Percentiles rank a stretch among this genome's conserved stretches.
Conservation (phyloP, 1,140 invertebrate species). For the Pentalonia nigronervosa region DNA sequence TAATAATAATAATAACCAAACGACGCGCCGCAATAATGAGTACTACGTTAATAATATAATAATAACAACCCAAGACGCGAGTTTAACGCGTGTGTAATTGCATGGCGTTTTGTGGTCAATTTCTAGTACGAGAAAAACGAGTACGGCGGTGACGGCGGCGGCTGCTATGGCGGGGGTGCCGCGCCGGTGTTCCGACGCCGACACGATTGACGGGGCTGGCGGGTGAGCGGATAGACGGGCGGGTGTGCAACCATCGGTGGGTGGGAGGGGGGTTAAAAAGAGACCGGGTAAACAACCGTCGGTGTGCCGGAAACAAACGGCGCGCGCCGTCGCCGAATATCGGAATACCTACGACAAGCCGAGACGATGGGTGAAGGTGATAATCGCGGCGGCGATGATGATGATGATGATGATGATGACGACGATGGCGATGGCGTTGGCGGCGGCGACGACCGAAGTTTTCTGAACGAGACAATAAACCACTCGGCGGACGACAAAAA, state of each 20-base stretch:
- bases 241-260: background rate
- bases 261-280: constrained; percentile 14
- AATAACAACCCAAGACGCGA: background rate
- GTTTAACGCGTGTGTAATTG: background rate
- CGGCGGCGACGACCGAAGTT: background rate
- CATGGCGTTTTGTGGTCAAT: background rate
- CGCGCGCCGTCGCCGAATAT: background rate
- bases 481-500: background rate
- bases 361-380: background rate
- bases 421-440: no score
- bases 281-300: constrained; percentile 53
- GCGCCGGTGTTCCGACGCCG: background rate
- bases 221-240: background rate
- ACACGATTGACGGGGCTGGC: background rate
- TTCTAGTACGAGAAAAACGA: background rate
- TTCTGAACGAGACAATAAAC: background rate
- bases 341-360: background rate
- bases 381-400: background rate
- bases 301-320: constrained; percentile 32
- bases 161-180: constrained; percentile 7
- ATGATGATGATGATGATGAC: no score
- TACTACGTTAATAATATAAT: background rate
- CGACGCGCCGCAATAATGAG: background rate
- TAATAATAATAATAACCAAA: background rate
- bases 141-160: no score